phyloP scores from a whole-genome alignment of 2,113 vertebrate genomes.

The Macquaria ambigua region DNA sequence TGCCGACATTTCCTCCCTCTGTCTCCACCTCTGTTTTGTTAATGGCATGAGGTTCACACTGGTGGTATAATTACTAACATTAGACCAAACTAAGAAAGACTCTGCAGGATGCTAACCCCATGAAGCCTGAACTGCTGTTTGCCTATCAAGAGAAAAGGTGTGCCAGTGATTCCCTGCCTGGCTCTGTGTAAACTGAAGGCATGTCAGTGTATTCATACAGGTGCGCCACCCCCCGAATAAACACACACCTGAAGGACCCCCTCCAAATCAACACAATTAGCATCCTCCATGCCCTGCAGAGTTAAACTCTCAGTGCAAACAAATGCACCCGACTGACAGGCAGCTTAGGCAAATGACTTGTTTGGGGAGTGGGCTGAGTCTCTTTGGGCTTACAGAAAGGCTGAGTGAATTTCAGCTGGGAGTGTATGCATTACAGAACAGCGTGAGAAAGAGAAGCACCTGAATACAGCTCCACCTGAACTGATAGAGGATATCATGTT shows the following conservation, averaged over 20 bases:
- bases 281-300: constrained; percentile 72
- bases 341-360: constrained; percentile 77
- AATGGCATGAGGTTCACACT: constrained; percentile 75
- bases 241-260: constrained; percentile 78
- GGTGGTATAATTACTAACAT: constrained; percentile 83
- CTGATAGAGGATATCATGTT: constrained; percentile 40
- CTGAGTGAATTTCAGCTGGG: constrained; percentile 62
- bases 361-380: constrained; percentile 63
- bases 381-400: constrained; percentile 57
- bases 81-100: constrained; percentile 78
- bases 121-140: constrained; percentile 67
- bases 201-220: constrained; percentile 67
- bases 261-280: constrained; percentile 76
- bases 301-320: constrained; percentile 76
- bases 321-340: constrained; percentile 71
- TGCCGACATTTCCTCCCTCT: constrained; percentile 60
- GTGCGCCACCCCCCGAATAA: constrained; percentile 45
- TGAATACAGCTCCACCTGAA: constrained; percentile 66
- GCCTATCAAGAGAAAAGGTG: constrained; percentile 74
- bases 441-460: constrained; percentile 65
- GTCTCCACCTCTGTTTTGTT: constrained; percentile 76
- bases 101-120: constrained; percentile 76
- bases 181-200: constrained; percentile 63
- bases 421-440: constrained; percentile 71
- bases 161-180: constrained; percentile 55